Conservation (phyloP, 2,113 vertebrate species). For the Paramormyrops kingsleyae region DNA sequence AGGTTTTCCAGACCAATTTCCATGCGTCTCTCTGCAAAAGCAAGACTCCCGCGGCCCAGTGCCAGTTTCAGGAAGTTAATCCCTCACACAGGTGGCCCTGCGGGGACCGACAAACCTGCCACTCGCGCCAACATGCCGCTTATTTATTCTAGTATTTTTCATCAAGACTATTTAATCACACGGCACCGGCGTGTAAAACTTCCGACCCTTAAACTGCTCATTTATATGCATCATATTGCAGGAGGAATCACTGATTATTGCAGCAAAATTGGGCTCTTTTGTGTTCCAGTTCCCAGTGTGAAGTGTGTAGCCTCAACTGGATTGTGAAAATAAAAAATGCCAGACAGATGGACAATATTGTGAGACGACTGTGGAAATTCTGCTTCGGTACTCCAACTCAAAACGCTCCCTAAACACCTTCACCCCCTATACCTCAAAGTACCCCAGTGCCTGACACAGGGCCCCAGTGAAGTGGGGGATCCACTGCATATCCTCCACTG, state of each 20-base stretch:
- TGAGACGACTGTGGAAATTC: not conserved
- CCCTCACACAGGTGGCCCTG: constrained; percentile 1
- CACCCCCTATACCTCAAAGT: not conserved
- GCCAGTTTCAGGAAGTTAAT: constrained; percentile 38
- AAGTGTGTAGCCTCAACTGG: not conserved
- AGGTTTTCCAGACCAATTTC: constrained; percentile 14
- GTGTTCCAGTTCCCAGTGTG: not conserved
- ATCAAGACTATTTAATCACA: not conserved
- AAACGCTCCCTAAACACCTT: not conserved
- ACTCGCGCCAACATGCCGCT: not conserved
- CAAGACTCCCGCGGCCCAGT: constrained; percentile 23
- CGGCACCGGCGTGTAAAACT: not conserved
- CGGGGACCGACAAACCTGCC: not conserved
- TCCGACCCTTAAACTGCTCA: not conserved
- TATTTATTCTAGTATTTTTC: not conserved
- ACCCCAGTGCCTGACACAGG: not conserved
- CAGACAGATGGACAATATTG: not conserved
- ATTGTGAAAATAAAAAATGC: not conserved
- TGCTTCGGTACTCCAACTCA: not conserved
- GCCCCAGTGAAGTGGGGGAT: constrained; percentile 7
- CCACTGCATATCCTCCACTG: constrained; percentile 44
- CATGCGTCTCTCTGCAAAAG: constrained; percentile 26
- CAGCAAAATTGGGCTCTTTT: not conserved
- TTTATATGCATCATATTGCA: not conserved
- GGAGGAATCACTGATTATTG: not conserved